Conservation (phyloP, 2,113 vertebrate genomes). For the Hypocryptadius cinnamomeus region DNA sequence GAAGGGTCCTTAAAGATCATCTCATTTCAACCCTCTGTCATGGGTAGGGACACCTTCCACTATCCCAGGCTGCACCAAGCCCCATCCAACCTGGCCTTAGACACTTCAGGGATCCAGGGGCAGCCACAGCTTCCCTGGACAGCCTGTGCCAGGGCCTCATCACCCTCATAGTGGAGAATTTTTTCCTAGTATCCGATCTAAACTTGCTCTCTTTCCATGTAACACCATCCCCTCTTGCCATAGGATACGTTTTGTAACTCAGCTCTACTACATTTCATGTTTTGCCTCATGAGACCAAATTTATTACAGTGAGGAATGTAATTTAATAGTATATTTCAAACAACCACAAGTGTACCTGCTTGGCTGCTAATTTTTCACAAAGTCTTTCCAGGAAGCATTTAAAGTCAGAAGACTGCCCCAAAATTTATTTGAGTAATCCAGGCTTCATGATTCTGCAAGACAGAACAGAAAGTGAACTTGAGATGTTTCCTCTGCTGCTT, state of each 20-base stretch:
- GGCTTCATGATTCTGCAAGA: neutral
- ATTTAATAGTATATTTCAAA: slow-evolving; percentile 2
- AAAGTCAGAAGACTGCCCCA: neutral
- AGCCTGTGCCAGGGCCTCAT: neutral
- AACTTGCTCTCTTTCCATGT: neutral
- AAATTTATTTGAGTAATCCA: neutral
- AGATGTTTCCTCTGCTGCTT: neutral
- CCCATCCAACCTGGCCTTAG: fast-evolving
- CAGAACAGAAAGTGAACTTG: neutral
- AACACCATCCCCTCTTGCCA: neutral
- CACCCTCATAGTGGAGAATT: neutral
- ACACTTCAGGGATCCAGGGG: neutral
- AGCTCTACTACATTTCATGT: neutral
- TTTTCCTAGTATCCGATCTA: neutral
- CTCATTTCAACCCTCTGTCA: fast-evolving
- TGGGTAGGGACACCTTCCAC: neutral
- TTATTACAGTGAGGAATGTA: neutral
- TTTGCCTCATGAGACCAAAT: neutral
- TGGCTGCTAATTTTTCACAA: slow-evolving; percentile 12
- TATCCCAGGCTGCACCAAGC: fast-evolving
- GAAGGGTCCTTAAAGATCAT: neutral
- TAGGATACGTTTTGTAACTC: neutral
- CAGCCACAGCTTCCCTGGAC: neutral
- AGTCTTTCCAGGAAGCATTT: neutral
- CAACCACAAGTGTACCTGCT: neutral